Conservation (phyloP, 2,113 vertebrate genomes). For the Centropristis striata region DNA sequence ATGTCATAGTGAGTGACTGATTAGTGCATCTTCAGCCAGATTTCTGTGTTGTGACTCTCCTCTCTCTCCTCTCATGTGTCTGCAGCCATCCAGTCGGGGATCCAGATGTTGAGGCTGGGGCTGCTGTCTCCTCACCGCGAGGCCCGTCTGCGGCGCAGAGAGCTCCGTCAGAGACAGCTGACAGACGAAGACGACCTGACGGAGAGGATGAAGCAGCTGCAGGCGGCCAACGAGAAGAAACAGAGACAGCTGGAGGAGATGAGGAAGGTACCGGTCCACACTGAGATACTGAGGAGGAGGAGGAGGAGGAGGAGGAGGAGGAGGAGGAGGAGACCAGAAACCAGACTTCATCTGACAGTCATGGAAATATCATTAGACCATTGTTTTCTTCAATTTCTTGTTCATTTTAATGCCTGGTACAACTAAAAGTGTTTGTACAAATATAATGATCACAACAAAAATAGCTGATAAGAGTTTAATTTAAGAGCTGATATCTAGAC, state of each 20-base stretch:
- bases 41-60: not conserved
- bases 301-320: no score
- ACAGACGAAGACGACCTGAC: slow-evolving; percentile 90
- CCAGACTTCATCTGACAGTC: no score
- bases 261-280: slow-evolving; percentile 87
- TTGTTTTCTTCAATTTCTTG: no score
- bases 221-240: slow-evolving; percentile 91
- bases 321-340: no score
- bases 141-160: slow-evolving; percentile 89
- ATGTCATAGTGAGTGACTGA: not conserved
- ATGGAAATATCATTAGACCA: no score
- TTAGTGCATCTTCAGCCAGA: not conserved
- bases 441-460: no score
- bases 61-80: not conserved
- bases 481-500: no score
- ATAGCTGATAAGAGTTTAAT: no score
- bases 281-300: no score
- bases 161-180: slow-evolving; percentile 89
- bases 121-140: slow-evolving; percentile 91
- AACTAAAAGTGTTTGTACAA: no score
- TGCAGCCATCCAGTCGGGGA: slow-evolving; percentile 91
- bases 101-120: slow-evolving; percentile 88
- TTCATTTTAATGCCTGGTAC: no score
- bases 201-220: slow-evolving; percentile 92
- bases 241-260: slow-evolving; percentile 93